A percentile compares a stretch with the other conserved stretches of the same genome.
Conservation (phyloP, 2,888 invertebrate genomes). For the Cordilura impudica region DNA sequence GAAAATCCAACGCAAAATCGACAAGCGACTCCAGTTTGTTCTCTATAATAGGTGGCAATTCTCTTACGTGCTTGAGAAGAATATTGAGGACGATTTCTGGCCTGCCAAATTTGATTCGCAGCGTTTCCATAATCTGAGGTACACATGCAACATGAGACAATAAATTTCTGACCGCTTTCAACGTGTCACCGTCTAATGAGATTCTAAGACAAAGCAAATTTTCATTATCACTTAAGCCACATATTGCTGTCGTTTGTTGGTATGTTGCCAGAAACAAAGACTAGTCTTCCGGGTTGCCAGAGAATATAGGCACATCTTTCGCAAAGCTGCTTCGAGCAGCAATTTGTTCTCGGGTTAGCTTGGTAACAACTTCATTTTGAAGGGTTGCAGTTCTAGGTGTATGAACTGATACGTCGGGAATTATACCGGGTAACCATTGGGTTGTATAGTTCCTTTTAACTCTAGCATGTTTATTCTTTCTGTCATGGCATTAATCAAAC, state of each 20-base stretch:
- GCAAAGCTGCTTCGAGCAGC: slow-evolving; percentile 27
- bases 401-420: neutral
- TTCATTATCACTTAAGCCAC: slow-evolving; percentile 47
- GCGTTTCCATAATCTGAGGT: slow-evolving; percentile 39
- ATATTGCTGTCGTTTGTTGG: slow-evolving; percentile 46
- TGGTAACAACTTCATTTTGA: neutral
- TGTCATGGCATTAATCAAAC: neutral
- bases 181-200: slow-evolving; percentile 6
- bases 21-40: neutral
- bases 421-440: neutral
- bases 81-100: slow-evolving; percentile 46
- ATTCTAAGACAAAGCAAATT: slow-evolving; percentile 42
- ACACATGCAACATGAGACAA: slow-evolving; percentile 44
- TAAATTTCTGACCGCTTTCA: slow-evolving; percentile 29
- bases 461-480: neutral
- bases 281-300: slow-evolving; percentile 20
- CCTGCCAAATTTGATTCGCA: slow-evolving; percentile 48
- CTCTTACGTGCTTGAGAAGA: slow-evolving; percentile 38
- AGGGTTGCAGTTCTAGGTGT: neutral
- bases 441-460: neutral
- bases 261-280: slow-evolving; percentile 42
- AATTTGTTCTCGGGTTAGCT: slow-evolving; percentile 18
- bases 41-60: slow-evolving; percentile 34
- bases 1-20: slow-evolving; percentile 35
- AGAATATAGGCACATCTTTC: neutral